Conservation (phyloP, 2,113 vertebrate species). For the Perccottus glenii region DNA sequence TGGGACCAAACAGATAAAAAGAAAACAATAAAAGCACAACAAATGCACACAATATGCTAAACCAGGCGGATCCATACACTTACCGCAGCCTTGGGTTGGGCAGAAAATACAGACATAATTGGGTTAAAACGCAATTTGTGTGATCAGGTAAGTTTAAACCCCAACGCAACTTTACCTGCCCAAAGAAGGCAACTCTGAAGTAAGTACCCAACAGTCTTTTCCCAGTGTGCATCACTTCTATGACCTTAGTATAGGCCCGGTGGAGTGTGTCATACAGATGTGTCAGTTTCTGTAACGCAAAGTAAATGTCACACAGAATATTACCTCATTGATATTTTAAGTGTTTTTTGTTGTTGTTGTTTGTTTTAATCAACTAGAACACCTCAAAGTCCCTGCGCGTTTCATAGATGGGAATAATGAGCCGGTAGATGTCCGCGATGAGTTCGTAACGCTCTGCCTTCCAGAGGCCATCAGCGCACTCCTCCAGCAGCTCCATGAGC, state of each 20-base stretch:
- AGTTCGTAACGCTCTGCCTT: conserved; percentile 98
- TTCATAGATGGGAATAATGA: conserved; percentile 97
- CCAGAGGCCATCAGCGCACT: conserved; percentile 95
- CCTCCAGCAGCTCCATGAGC: conserved; percentile 93
- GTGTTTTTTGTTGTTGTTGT: not conserved
- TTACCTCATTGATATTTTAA: not conserved
- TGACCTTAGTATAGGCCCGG: conserved; percentile 96
- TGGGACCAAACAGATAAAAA: not conserved
- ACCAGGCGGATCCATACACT: conserved; percentile 70
- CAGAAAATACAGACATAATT: conserved; percentile 49
- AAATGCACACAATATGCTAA: conserved; percentile 1
- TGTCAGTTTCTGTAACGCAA: conserved; percentile 86
- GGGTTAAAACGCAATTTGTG: conserved; percentile 33
- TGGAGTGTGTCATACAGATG: conserved; percentile 96
- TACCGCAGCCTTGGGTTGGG: conserved; percentile 92
- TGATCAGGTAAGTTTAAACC: not conserved
- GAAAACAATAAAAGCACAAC: not conserved
- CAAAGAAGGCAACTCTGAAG: conserved; percentile 98
- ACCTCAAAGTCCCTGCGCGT: conserved; percentile 97
- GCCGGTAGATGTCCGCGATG: conserved; percentile 94
- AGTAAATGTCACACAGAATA: not conserved
- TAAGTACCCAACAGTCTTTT: conserved; percentile 94
- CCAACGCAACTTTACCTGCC: conserved; percentile 83
- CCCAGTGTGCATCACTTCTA: conserved; percentile 96
- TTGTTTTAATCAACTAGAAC: not conserved